Evolutionary conservation across 2,113 vertebrate genomes (phyloP), one percentile per base, ranked within the genome.

Genomic region (Candoia aspera): DNA sequence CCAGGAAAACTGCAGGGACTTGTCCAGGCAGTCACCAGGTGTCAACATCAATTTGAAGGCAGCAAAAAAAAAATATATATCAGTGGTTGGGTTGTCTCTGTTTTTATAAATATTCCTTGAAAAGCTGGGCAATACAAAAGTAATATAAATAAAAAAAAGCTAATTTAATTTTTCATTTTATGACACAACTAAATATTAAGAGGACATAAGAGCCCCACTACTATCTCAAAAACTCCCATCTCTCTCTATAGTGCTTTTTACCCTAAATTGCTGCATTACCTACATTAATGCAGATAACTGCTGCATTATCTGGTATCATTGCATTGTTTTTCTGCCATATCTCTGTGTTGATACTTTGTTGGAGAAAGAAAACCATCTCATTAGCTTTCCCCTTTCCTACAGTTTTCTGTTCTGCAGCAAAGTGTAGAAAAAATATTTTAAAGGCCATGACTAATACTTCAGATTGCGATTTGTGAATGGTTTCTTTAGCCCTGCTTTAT

Each of bases 361-460:
- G 73, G 73, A 79, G 33, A 79, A 79, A 79, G 73, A 42, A 79
- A 79, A 79, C 19, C 6, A 79, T 79, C 73, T 79, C 33, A 9
- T 42, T 79, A 42, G 60, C 90, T 87, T 85, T 94, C 12, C 4
- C 94, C 79, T 53, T 84, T 86, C 89, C 57, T 93, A 86, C 92
- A 90, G 92, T 91, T 96, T 93, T 93, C 59, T 91, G 57, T 37
- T 0, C 83, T 90, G 60, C 33, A 88, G n/a, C 92, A 94, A 91
- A 86, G 88, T 91, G 84, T 91, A 60, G 11, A 15, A 37, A 42
- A 23, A 37, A 37, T 49, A 62, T 29, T 53, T 94, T 86, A 23
- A 54, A 24, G 64, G 29, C 88, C 11, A 0, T 21, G 23, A 79
- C 92, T 92, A 92, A 93, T 85, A 84, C 84, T 59, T 83, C 83